These are phyloP conservation scores for Cecidostiba fungosa DNA, from an alignment of 2,888 invertebrate genomes.

Conservation along the genomic window DNA sequence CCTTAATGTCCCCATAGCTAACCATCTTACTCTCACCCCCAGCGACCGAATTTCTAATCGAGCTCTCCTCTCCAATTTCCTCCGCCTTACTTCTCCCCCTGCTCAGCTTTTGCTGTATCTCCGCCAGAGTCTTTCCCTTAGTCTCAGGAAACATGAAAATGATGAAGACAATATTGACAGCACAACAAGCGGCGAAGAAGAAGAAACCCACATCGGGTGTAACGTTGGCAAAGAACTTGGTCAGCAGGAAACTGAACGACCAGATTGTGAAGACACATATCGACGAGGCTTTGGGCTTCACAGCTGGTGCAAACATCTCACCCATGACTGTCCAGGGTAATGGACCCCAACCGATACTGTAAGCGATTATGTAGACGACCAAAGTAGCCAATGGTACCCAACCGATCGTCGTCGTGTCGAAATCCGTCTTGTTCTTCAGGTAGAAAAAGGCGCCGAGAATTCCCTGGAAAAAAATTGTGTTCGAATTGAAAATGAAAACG, in stretches of 20 bases:
- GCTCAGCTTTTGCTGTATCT: slow-evolving; percentile 88
- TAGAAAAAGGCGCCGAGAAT: slow-evolving; percentile 84
- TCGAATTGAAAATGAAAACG: not conserved
- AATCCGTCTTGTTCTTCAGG: slow-evolving; percentile 79
- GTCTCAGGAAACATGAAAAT: slow-evolving; percentile 90
- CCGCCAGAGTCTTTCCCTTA: slow-evolving; percentile 90
- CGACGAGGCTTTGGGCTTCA: slow-evolving; percentile 87
- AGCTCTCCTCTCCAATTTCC: slow-evolving; percentile 71
- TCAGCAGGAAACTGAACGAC: slow-evolving; percentile 87
- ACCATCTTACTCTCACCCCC: not conserved
- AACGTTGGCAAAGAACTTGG: slow-evolving; percentile 85
- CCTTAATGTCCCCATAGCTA: not conserved
- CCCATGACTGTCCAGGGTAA: slow-evolving; percentile 90
- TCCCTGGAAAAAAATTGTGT: slow-evolving; percentile 76
- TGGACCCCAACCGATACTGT: slow-evolving; percentile 87
- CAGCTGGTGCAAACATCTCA: slow-evolving; percentile 89
- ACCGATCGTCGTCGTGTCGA: slow-evolving; percentile 80
- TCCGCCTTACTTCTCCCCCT: slow-evolving; percentile 75
- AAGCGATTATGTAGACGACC: slow-evolving; percentile 86
- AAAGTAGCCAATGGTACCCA: slow-evolving; percentile 88
- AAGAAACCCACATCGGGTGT: slow-evolving; percentile 86
- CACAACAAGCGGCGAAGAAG: slow-evolving; percentile 85
- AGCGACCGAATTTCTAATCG: not conserved
- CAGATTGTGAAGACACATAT: slow-evolving; percentile 89
- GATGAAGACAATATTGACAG: slow-evolving; percentile 86